Conservation (phyloP, 2,797 vertebrate genomes). For the Poecilia picta region DNA sequence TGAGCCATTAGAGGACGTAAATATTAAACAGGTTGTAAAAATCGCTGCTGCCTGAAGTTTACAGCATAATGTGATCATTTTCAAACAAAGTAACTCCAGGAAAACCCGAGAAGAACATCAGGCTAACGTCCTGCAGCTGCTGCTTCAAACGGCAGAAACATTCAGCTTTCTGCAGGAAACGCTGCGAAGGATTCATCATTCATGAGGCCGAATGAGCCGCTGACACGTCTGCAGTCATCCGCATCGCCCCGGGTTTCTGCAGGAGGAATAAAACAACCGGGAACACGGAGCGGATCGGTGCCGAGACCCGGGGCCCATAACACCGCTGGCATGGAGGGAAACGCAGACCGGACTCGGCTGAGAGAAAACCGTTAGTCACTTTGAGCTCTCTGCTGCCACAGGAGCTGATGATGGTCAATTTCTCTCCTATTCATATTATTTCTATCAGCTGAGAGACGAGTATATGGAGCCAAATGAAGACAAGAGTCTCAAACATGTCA, state of each 20-base stretch:
- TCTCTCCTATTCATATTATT: neutral
- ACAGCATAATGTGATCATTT: neutral
- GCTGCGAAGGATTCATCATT: slow-evolving; percentile 32
- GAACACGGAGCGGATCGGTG: slow-evolving; percentile 7
- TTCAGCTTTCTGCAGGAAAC: neutral
- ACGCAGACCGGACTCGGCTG: too few relatives aligned
- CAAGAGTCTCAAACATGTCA: neutral
- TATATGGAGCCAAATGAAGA: neutral
- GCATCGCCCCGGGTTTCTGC: slow-evolving; percentile 22
- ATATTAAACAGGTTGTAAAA: slow-evolving; percentile 6
- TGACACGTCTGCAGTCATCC: slow-evolving; percentile 27
- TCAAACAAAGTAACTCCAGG: slow-evolving; percentile 1
- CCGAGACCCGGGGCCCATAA: slow-evolving; percentile 15
- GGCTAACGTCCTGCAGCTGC: neutral
- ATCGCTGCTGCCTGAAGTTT: neutral
- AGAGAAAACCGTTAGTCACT: neutral
- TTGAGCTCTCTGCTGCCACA: neutral
- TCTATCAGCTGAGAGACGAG: neutral
- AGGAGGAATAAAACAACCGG: slow-evolving; percentile 34
- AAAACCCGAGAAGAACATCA: neutral
- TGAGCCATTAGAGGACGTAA: neutral
- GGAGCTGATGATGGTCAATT: neutral
- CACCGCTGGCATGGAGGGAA: too few relatives aligned
- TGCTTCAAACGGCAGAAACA: slow-evolving; percentile 2
- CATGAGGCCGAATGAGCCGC: slow-evolving; percentile 21